These are phyloP conservation scores for Chloropsis hardwickii DNA, from an alignment of 2,113 vertebrate species.

Conservation along the genomic window DNA sequence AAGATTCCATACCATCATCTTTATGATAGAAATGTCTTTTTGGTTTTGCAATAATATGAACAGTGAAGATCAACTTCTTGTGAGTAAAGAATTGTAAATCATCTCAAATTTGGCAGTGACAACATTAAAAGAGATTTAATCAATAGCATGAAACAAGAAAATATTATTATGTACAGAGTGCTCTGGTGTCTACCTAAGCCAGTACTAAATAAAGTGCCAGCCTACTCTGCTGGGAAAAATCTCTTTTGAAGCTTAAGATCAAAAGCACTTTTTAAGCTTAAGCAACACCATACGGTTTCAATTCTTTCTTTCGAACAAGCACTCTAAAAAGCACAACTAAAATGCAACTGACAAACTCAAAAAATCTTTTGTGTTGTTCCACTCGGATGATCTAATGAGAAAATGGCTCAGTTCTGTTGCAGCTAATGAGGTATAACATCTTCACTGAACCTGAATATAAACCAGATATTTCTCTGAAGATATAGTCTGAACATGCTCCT, in stretches of 20 bases:
- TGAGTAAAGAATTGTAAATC: background rate
- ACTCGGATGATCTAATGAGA: slow-evolving; percentile 63
- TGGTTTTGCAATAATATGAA: background rate
- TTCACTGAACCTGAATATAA: slow-evolving; percentile 59
- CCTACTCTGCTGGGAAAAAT: slow-evolving; percentile 29
- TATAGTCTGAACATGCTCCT: background rate
- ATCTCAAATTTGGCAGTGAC: background rate
- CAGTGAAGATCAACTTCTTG: background rate
- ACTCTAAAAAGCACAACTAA: slow-evolving; percentile 53
- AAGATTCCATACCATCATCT: background rate
- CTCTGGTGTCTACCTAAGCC: background rate
- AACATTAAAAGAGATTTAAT: background rate
- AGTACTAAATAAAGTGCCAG: background rate
- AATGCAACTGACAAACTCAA: slow-evolving; percentile 51
- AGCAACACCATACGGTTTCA: slow-evolving; percentile 26
- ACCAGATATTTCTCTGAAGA: slow-evolving; percentile 44
- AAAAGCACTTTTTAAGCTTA: slow-evolving; percentile 44
- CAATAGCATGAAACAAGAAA: background rate
- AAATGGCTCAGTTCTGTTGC: slow-evolving; percentile 62
- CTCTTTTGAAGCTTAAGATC: slow-evolving; percentile 45
- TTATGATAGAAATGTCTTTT: background rate
- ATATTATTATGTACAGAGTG: background rate
- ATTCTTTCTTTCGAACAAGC: slow-evolving; percentile 42
- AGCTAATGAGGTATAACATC: slow-evolving; percentile 61
- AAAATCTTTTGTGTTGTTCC: slow-evolving; percentile 60